phyloP scores from a whole-genome alignment of 1,140 invertebrate species.

The Grapholita molesta region DNA sequence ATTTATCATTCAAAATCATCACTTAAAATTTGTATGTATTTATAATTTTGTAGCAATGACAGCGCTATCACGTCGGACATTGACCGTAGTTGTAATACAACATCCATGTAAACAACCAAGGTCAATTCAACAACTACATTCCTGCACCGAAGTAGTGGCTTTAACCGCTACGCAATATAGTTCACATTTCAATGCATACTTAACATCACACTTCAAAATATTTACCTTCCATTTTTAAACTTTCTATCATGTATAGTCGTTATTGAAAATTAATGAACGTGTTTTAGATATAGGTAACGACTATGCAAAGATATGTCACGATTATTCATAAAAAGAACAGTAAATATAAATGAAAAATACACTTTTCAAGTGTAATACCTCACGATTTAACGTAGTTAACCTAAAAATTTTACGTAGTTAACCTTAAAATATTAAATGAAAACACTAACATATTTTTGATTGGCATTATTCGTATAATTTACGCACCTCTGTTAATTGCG shows the following conservation, averaged over 20 bases:
- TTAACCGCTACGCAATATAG: neutral
- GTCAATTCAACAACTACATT: neutral
- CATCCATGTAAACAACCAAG: neutral
- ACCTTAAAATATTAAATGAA: too few species aligned
- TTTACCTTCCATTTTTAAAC: neutral
- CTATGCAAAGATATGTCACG: too few species aligned
- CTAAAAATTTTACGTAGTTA: too few species aligned
- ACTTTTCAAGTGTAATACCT: too few species aligned
- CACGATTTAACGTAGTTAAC: too few species aligned
- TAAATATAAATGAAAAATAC: neutral
- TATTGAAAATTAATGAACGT: neutral
- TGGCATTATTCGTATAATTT: neutral
- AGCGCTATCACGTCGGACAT: neutral
- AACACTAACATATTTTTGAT: too few species aligned
- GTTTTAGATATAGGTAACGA: too few species aligned
- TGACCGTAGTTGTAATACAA: neutral
- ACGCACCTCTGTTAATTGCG: constrained; percentile 37
- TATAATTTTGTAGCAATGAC: too few species aligned
- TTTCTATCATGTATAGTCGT: neutral
- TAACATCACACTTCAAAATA: neutral
- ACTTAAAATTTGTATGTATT: too few species aligned
- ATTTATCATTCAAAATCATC: too few species aligned
- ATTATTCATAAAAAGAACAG: neutral
- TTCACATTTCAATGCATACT: neutral
- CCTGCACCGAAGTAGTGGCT: neutral